These are phyloP conservation scores for Leptopilina syphax DNA, from an alignment of 2,888 invertebrate genomes.

Conservation along the genomic window DNA sequence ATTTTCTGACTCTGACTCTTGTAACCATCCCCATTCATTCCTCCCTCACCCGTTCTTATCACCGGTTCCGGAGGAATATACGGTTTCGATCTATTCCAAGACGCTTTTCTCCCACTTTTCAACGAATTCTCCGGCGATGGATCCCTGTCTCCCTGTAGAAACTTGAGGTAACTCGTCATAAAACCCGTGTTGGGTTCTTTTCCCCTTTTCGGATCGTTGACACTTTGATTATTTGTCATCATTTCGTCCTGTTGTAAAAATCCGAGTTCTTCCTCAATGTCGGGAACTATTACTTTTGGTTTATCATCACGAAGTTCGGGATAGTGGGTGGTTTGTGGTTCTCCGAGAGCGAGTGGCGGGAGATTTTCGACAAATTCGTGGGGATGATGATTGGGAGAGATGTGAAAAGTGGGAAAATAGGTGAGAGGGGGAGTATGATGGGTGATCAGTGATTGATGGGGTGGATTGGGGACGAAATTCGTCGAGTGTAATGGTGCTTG, in stretches of 20 bases:
- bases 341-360: constrained; percentile 77
- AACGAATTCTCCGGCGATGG: constrained; percentile 87
- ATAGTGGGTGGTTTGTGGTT: constrained; percentile 54
- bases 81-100: constrained; percentile 79
- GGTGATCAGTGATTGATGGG: constrained; percentile 78
- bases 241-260: constrained; percentile 79
- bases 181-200: constrained; percentile 84
- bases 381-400: constrained; percentile 79
- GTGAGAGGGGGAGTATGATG: constrained; percentile 82
- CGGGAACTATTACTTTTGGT: constrained; percentile 91
- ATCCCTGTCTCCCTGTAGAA: constrained; percentile 89
- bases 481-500: constrained; percentile 79
- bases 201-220: constrained; percentile 81
- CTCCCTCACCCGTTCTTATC: constrained; percentile 58
- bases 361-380: constrained; percentile 82
- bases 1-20: constrained; percentile 60
- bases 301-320: constrained; percentile 80
- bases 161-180: constrained; percentile 92
- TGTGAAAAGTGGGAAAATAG: constrained; percentile 87
- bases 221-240: constrained; percentile 77
- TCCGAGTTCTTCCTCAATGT: constrained; percentile 92
- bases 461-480: constrained; percentile 72
- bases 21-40: constrained; percentile 68
- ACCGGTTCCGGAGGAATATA: constrained; percentile 63
- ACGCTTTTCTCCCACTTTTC: constrained; percentile 83